Base-by-base conservation (phyloP, 2,113 vertebrate genomes). In the Trochalopteron elliotii region DNA sequence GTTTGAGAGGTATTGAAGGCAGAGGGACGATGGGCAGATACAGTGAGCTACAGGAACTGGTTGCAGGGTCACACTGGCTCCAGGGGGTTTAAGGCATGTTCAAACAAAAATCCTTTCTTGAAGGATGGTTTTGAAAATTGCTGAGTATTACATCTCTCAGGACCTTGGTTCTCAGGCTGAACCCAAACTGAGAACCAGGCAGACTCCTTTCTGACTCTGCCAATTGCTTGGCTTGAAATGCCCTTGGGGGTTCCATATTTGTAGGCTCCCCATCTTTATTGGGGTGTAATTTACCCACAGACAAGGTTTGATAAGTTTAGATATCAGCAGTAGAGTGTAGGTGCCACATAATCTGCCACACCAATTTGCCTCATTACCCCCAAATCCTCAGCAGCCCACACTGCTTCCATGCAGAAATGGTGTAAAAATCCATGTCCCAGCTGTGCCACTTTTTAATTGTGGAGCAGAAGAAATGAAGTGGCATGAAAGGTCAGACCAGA, bases 371-470 rank as follows among this genome's bases (percentile, higher is more conserved):
- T 45, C 56, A 60, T 15, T 27, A 0, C 28, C 37, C 56, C 59
- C 42, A 47, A 78, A 42, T 47, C 19, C 7, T 47, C 40, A 57
- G 45, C 28, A 9, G 9, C 64, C 50, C 50, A 11, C 0, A 0
- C 45, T 42, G 37, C 42, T 76, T 67, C 71, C 20, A 0, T 21
- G 18, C 15, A 15, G 64, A 59, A 83, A 24, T 0, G 2, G 8
- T 53, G 64, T 65, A 74, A 33, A 79, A 80, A 22, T 10, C 5
- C 0, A 15, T 49, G 59, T 35, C 8, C 0, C 0, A 2, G 19
- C 64, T 45, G 3, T 57, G 42, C 77, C 17, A 15, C 21, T 7
- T 19, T 14, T 50, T 81, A 33, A 14, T 42, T 65, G n/a, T 0
- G 0, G 39, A 83, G 57, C 35, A 63, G 67, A 42, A 93, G 90